Base-by-base conservation (phyloP, 2,888 invertebrate species). In the Macrosoma leucophasiata region DNA sequence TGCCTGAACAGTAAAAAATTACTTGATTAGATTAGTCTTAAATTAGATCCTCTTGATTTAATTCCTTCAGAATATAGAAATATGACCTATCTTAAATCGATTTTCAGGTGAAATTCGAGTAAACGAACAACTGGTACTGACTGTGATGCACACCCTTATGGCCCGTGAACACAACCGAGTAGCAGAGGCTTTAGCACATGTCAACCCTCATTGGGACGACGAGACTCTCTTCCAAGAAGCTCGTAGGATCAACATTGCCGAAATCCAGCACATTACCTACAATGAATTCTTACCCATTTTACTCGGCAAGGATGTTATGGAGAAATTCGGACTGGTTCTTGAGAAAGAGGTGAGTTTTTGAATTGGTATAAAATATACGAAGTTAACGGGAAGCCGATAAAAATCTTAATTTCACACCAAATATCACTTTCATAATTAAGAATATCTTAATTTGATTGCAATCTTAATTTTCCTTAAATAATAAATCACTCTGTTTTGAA, bases 141-240 rank as follows among this genome's bases (percentile, higher is more conserved):
- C 96, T 0, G 94, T 94, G 47, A 95, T 96, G 94, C 96, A 96
- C 65, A 95, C 95, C 0, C 70, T 96, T 18, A 90, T 95, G 91
- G 94, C 96, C 0, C 85, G 96, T 37, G 95, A 97, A 63, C 97
- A 97, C 70, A 97, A 97, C 74, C 86, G 94, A 38, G 75, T 95
- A 0, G 96, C 96, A 0, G 88, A 87, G 30, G 90, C 84, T 4
- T 73, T 97, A 20, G 88, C 90, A 0, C 88, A 88, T 29, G 88
- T 96, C 3, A 96, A 97, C 76, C 94, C 94, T 0, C 95, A 94
- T 65, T 96, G 96, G 96, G 94, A 95, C 58, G 96, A 96, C 57
- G 96, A 96, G 75, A 95, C 92, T 0, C 72, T 96, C 1, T 96
- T 91, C 86, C 96, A 96, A 79, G 95, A 95, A 78, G 82, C 94